Evolutionary conservation across 2,888 invertebrate genomes (phyloP).

Genomic region (Drosophila imparisetae): DNA sequence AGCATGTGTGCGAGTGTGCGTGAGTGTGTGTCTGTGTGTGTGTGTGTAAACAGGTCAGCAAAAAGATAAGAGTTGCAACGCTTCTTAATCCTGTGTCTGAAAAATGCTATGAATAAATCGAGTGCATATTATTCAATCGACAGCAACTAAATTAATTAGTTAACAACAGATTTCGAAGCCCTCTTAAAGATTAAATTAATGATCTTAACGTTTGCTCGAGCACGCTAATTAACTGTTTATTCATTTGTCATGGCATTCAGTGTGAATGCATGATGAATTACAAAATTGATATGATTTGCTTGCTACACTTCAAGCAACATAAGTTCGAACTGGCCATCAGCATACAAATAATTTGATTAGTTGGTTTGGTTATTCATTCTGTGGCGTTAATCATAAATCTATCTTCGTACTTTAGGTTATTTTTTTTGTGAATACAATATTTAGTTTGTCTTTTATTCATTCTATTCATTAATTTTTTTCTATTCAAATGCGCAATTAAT

Average conservation of each 20-base stretch:
- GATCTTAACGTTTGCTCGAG: constrained; percentile 36
- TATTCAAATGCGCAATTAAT: neutral
- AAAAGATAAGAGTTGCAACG: constrained; percentile 44
- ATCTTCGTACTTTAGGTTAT: neutral
- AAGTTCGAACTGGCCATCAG: neutral
- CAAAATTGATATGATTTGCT: constrained; percentile 32
- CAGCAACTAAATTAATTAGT: constrained; percentile 10
- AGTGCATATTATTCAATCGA: constrained; percentile 4
- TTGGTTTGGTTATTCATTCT: neutral
- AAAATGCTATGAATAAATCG: neutral
- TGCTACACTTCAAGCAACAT: neutral
- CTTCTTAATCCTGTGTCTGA: constrained; percentile 35
- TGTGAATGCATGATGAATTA: neutral
- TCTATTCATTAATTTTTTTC: neutral
- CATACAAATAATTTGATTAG: neutral
- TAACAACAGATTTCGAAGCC: neutral
- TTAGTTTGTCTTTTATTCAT: neutral
- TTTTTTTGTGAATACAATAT: neutral
- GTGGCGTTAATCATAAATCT: neutral
- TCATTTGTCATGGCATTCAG: constrained; percentile 47
- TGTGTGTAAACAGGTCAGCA: constrained; percentile 56
- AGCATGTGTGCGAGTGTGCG: constrained; percentile 1
- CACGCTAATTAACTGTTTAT: constrained; percentile 40
- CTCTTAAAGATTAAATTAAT: constrained; percentile 40
- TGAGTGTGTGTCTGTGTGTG: constrained; percentile 14